These are phyloP conservation scores for Dasypogon diadema DNA, from an alignment of 2,888 invertebrate genomes.

Conservation along the genomic window DNA sequence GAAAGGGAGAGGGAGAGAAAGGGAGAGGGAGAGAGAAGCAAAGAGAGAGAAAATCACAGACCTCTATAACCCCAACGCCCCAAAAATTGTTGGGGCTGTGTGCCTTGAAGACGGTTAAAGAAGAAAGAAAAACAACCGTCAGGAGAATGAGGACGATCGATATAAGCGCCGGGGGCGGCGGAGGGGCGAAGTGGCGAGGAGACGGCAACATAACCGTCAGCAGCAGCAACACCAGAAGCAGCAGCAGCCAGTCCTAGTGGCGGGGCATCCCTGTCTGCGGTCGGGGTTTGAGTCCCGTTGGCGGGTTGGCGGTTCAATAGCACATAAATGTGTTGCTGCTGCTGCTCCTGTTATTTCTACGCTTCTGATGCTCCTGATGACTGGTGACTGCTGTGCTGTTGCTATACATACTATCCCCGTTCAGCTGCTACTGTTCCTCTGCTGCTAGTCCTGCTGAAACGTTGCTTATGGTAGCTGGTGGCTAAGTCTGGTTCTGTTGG, in stretches of 20 bases:
- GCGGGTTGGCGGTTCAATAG: not conserved
- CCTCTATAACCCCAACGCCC: constrained; percentile 46
- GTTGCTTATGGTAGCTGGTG: constrained; percentile 29
- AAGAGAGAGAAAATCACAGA: constrained; percentile 39
- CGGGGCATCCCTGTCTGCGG: too few relatives aligned
- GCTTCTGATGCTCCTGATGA: not conserved
- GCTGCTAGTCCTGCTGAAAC: constrained; percentile 28
- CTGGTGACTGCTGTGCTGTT: constrained; percentile 41
- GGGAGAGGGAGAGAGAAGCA: too few relatives aligned
- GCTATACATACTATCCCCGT: constrained; percentile 34
- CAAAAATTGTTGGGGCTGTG: constrained; percentile 43
- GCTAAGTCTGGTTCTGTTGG: not conserved
- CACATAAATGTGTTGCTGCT: too few relatives aligned
- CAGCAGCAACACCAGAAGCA: constrained; percentile 8
- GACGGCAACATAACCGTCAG: constrained; percentile 40
- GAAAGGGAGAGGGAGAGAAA: too few relatives aligned
- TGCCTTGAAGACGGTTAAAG: constrained; percentile 38
- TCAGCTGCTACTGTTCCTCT: constrained; percentile 12
- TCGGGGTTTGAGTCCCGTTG: not conserved
- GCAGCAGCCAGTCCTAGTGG: constrained; percentile 11
- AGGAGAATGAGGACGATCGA: constrained; percentile 54
- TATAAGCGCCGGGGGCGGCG: constrained; percentile 51
- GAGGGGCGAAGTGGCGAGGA: too few relatives aligned
- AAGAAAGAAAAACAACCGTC: constrained; percentile 5
- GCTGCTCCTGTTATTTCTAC: constrained; percentile 23